These are phyloP conservation scores for Lasiurus cinereus DNA, from an alignment of 2,113 vertebrate genomes.

Conservation along the genomic window DNA sequence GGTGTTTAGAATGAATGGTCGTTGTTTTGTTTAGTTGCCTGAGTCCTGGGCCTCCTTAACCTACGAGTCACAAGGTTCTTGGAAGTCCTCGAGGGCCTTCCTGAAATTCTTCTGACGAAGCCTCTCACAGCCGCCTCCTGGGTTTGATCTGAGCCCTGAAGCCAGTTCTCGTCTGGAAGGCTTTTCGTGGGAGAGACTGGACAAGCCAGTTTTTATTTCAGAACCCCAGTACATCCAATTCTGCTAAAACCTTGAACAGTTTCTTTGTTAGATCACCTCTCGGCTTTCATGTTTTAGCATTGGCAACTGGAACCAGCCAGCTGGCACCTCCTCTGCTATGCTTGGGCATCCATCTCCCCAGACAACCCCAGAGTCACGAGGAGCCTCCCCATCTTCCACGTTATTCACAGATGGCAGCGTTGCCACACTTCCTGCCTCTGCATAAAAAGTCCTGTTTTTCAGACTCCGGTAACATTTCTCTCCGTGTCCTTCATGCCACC, in stretches of 20 bases:
- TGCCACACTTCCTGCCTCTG: neutral
- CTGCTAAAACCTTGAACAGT: neutral
- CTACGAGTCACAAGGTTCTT: neutral
- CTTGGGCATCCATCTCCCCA: neutral
- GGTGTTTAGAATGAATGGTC: neutral
- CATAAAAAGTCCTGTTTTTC: neutral
- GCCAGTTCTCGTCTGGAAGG: neutral
- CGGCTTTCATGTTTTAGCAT: neutral
- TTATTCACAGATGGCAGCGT: neutral
- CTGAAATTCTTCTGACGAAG: neutral
- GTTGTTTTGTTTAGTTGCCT: neutral
- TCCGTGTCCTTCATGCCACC: no score
- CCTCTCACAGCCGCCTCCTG: neutral
- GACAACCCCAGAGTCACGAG: neutral
- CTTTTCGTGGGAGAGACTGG: neutral
- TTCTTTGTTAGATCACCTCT: neutral
- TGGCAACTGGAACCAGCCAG: neutral
- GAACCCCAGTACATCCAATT: neutral
- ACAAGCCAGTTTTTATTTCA: slow-evolving; percentile 24
- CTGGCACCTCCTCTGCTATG: neutral
- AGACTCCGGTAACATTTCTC: no score
- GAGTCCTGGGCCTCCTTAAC: neutral
- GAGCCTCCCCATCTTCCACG: neutral
- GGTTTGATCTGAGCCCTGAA: neutral
- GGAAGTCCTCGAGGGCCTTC: neutral